phyloP scores from a whole-genome alignment of 2,113 vertebrate genomes.

The Elaphurus davidianus region DNA sequence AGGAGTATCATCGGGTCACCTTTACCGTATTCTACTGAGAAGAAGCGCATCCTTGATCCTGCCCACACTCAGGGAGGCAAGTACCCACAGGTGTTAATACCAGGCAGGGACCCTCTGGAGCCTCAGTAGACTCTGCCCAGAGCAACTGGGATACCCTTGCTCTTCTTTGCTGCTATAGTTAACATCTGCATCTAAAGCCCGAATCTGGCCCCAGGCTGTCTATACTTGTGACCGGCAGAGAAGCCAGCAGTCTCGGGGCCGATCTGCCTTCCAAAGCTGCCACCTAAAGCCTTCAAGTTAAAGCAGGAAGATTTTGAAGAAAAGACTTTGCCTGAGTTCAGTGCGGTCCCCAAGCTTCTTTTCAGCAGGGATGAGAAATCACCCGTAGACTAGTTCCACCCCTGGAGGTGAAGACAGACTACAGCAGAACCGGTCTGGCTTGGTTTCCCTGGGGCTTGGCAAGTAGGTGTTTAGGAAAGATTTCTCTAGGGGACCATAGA shows the following conservation, averaged over 20 bases:
- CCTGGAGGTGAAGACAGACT: background rate
- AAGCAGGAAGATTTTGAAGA: background rate
- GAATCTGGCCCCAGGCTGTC: background rate
- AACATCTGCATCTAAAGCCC: background rate
- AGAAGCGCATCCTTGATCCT: background rate
- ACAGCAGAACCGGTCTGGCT: too few relatives aligned
- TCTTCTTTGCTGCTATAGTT: background rate
- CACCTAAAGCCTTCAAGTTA: background rate
- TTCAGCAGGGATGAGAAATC: background rate
- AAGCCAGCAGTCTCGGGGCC: background rate
- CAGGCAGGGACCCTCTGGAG: too few relatives aligned
- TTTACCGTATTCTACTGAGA: fast-evolving
- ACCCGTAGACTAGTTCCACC: too few relatives aligned
- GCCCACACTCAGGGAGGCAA: background rate
- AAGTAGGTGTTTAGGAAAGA: background rate
- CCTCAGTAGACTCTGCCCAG: background rate
- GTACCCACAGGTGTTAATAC: background rate
- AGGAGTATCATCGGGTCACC: fast-evolving
- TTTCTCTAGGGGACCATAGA: background rate
- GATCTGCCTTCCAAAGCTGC: background rate
- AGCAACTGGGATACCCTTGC: background rate
- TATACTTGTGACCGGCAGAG: background rate
- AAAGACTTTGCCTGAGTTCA: background rate
- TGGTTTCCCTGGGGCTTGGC: background rate
- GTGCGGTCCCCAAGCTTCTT: fast-evolving